Base-by-base conservation (phyloP, 2,797 vertebrate species). In the Ibycter americanus region DNA sequence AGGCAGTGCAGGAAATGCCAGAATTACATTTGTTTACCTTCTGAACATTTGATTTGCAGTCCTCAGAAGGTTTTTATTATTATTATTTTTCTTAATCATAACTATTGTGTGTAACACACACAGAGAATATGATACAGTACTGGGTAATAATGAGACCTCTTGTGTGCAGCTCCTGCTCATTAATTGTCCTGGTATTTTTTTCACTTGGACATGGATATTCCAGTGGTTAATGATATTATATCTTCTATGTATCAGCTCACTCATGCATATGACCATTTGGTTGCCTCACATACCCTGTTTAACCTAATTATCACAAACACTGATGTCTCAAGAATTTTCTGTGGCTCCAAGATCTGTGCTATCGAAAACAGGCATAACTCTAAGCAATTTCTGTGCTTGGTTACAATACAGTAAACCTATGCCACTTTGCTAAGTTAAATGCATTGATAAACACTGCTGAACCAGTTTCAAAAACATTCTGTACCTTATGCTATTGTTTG, bases 281-380 rank as follows among this genome's bases (percentile, higher is more conserved):
- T 93, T 93, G 91, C 83, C 89, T 96, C 92, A 65, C 77, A 95
- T 31, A 87, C 83, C 70, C 89, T 46, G 73, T 88, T 96, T 96
- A 96, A 96, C 90, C 79, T 65, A 88, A 97, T 97, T 84, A 90
- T 76, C 76, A 88, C 88, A 81, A 97, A 88, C 87, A 95, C 15
- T 86, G 70, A 79, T 42, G 34, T 49, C 73, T 80, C 73, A 65
- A 66, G 83, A 70, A 91, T 90, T 76, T 77, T 72, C 67, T 74
- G 18, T 65, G 59, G 20, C 81, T 83, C 46, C n/a, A 51, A 52
- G 80, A 63, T n/a, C 51, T 82, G 52, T 0, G 0, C 62, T 52
- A n/a, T 2, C 80, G 72, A 32, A 62, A 76, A 44, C 1, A 84
- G 70, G 15, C 18, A 26, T 23, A 80, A 79, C 23, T 70, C 58